phyloP scores from a whole-genome alignment of 2,113 vertebrate genomes.

The Rhinolophus sinicus region DNA sequence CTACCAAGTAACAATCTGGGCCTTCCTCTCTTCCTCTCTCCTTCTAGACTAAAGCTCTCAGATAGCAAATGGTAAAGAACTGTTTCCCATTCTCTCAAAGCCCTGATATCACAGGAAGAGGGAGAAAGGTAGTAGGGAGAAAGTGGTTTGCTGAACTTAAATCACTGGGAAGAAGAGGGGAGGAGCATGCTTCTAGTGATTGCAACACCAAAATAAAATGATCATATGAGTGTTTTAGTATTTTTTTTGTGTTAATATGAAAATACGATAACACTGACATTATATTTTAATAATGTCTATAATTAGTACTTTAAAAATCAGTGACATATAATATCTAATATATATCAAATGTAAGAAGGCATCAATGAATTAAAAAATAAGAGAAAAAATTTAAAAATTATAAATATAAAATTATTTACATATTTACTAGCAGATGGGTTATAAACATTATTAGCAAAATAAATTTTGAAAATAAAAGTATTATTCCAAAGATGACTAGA shows the following conservation, averaged over 20 bases:
- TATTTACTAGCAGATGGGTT: not conserved
- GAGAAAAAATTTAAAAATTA: not conserved
- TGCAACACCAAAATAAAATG: not conserved
- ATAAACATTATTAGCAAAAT: not conserved
- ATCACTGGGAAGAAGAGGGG: not conserved
- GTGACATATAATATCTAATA: not conserved
- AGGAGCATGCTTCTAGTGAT: not conserved
- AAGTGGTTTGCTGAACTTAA: not conserved
- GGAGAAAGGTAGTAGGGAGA: not conserved
- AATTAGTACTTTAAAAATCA: not conserved
- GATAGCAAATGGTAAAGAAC: not conserved
- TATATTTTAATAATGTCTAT: not conserved
- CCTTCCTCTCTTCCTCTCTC: not conserved
- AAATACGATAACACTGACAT: not conserved
- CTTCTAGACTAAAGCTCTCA: not conserved
- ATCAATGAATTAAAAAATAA: not conserved
- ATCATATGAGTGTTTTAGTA: not conserved
- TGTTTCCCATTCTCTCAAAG: not conserved
- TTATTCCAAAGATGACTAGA: not conserved
- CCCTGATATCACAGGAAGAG: not conserved
- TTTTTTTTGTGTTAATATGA: not conserved
- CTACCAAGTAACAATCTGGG: not conserved
- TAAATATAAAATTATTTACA: not conserved
- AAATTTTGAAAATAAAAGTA: not conserved
- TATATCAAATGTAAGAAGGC: not conserved